Evolutionary conservation across 2,797 vertebrate genomes (phyloP), one percentile per base, ranked within the genome.

Genomic region (Gobionotothen gibberifrons): DNA sequence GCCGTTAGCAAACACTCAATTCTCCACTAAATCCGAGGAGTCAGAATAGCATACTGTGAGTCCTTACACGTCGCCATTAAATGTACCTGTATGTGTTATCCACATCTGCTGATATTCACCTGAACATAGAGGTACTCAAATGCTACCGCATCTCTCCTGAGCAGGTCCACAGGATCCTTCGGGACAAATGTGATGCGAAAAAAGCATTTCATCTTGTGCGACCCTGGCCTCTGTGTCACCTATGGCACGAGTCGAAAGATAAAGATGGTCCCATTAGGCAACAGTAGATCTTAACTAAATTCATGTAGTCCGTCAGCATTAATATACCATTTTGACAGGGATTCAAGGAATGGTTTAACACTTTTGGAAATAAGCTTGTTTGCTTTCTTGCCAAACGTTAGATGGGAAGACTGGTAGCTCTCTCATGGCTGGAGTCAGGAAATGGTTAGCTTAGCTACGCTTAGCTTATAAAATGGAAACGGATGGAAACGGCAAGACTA

Each of bases 71-170:
- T 3, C 4, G 47, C n/a, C 9, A 29, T 47, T 17, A 53, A 44
- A 7, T 32, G 29, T 15, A 4, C 53, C 1, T 32, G 29, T 14
- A 6, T 57, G 3, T 29, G 3, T 48, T 57, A 15, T 12, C 2
- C 29, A 8, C 17, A 52, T 64, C 52, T 32, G 29, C 42, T 53
- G 51, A 53, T 69, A 69, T 89, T 89, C 90, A 99, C 98, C 96
- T 99, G 98, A 65, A 99, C 97, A n/a, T 99, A 99, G 56, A 99
- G 96, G 90, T 99, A 99, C 86, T 99, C 98, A 77, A 99, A 99
- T 68, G 98, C 97, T 78, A 98, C 96, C 0, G 97, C 96, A 76
- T 99, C 97, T 94, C 96, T 96, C 84, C 97, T 94, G 56, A 99
- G 94, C 81, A 99, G 95, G 82, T 99, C 98, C 88, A 99, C 95